Base-by-base conservation (phyloP, 2,113 vertebrate species). In the Dasypus novemcinctus region DNA sequence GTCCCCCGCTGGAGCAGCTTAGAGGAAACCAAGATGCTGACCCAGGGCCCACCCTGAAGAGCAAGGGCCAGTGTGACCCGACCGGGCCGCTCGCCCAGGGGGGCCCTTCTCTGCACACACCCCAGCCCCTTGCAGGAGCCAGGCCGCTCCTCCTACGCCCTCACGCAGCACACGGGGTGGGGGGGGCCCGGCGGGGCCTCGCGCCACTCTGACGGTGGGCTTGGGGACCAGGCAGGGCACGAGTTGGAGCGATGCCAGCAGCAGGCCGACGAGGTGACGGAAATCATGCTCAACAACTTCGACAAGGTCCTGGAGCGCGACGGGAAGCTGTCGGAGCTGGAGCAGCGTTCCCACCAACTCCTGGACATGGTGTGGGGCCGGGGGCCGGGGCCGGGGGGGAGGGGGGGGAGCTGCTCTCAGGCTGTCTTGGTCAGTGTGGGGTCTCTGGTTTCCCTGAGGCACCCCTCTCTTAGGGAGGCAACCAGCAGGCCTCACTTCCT, bases 251-350 rank as follows among this genome's bases (percentile, higher is more conserved):
- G 1, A 54, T 98, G 98, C 90, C 98, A 98, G 96, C 90, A 4
- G 43, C 95, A 98, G 74, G 97, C 98, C 0, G 97, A 98, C 0
- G 97, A 98, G 57, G 98, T 98, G 96, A 96, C 97, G 0, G 96
- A 97, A 81, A 97, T 98, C 85, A 98, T 98, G 98, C 89, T 96
- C 43, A 92, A 96, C 36, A 98, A 98, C 92, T 96, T 96, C 4
- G 72, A 57, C 20, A 98, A 97, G 79, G 98, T 97, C 36, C 89
- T 98, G 95, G 98, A 98, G 33, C 97, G 98, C 0, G 98, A 98
- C 0, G 98, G 90, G 33, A 98, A 98, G 49, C 96, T 98, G 25
- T 13, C 78, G 0, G 97, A 98, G 2, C 96, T 98, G 85, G 97
- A 98, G 25, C 86, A 76, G 57, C 96, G 98, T 4, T 97, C 98